phyloP scores from a whole-genome alignment of 1,140 invertebrate species.

The Leptonema lineaticorne region DNA sequence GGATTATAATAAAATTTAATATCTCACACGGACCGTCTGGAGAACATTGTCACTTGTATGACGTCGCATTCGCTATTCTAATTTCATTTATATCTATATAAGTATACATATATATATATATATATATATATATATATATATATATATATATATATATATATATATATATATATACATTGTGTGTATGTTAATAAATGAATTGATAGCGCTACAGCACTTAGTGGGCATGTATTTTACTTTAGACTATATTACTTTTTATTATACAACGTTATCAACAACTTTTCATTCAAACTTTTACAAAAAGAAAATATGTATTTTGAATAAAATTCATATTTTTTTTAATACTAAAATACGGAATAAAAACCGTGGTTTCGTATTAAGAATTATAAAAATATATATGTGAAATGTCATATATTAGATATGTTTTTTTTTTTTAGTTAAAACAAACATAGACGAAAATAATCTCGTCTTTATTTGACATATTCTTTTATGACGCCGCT shows the following conservation, averaged over 20 bases:
- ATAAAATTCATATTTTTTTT: too few species aligned
- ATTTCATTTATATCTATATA: not conserved
- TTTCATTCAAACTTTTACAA: too few species aligned
- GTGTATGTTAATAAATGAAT: too few species aligned
- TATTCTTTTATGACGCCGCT: too few species aligned
- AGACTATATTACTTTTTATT: too few species aligned
- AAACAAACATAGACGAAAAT: not conserved
- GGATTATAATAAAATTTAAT: constrained; percentile 59
- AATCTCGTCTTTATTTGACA: too few species aligned
- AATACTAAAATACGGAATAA: too few species aligned
- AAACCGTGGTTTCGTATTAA: too few species aligned
- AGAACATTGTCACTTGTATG: not conserved
- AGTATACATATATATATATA: not conserved
- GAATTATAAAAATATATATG: not conserved
- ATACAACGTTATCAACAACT: too few species aligned
- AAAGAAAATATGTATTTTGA: too few species aligned
- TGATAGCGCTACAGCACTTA: too few species aligned
- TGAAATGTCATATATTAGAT: not conserved
- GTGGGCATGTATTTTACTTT: too few species aligned
- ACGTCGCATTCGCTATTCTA: not conserved
- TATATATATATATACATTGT: not conserved
- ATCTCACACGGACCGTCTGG: constrained; percentile 46
- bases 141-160: not conserved
- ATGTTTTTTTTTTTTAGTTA: not conserved
- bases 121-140: not conserved